These are phyloP conservation scores for Otolemur garnettii DNA, from an alignment of 2,113 vertebrate genomes.

Conservation along the genomic window DNA sequence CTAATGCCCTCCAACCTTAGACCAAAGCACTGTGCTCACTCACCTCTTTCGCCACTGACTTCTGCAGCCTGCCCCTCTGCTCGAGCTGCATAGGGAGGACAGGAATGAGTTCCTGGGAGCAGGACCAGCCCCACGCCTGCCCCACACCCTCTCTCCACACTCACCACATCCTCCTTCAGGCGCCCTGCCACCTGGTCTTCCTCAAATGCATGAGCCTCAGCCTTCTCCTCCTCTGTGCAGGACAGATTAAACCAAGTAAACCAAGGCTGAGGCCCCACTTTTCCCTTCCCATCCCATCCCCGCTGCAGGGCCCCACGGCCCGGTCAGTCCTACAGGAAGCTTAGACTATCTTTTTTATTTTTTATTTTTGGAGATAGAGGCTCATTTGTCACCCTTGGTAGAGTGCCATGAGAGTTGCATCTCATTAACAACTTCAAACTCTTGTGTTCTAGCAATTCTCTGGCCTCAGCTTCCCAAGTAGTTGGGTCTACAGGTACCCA, in stretches of 20 bases:
- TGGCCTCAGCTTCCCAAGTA: too few species aligned
- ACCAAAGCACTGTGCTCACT: conserved; percentile 70
- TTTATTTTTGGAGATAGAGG: too few species aligned
- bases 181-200: conserved; percentile 92
- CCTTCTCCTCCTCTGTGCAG: conserved; percentile 91
- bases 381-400: too few species aligned
- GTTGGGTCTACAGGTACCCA: too few species aligned
- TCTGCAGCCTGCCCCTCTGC: conserved; percentile 95
- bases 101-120: neutral
- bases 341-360: neutral
- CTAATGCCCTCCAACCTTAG: neutral
- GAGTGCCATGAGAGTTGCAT: too few species aligned
- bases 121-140: accelerated
- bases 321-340: neutral
- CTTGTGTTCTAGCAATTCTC: too few species aligned
- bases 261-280: neutral
- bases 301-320: neutral
- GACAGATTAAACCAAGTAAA: conserved; percentile 40
- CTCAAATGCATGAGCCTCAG: conserved; percentile 89
- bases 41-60: conserved; percentile 94
- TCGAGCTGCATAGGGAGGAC: conserved; percentile 90
- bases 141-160: conserved; percentile 60
- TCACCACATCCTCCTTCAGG: conserved; percentile 96
- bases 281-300: neutral
- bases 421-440: too few species aligned